These are phyloP conservation scores for Cheilosia urbana DNA, from an alignment of 2,888 invertebrate species.

Conservation along the genomic window DNA sequence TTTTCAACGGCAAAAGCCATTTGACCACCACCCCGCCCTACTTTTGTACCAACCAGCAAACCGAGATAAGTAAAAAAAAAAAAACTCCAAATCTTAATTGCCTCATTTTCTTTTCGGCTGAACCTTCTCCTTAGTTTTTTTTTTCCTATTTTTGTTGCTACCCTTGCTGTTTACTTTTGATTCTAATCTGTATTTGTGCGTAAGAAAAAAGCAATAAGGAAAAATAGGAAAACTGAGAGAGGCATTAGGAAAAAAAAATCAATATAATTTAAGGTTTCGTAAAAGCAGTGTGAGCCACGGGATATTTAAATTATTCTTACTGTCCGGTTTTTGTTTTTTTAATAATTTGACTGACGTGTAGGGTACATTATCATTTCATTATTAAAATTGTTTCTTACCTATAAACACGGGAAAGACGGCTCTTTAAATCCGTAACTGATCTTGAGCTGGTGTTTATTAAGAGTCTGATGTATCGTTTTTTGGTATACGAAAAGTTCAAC, in stretches of 20 bases:
- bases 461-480: too few relatives aligned
- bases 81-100: constrained; percentile 61
- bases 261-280: neutral
- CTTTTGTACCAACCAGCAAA: neutral
- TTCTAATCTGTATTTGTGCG: constrained; percentile 59
- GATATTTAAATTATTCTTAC: too few relatives aligned
- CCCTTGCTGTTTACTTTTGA: constrained; percentile 50
- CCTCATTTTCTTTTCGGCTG: constrained; percentile 68
- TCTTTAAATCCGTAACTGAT: too few relatives aligned
- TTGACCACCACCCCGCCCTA: neutral
- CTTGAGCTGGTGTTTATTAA: too few relatives aligned
- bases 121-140: constrained; percentile 49
- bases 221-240: neutral
- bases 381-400: too few relatives aligned
- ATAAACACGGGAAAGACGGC: too few relatives aligned
- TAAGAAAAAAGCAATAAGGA: constrained; percentile 36
- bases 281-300: neutral
- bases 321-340: too few relatives aligned
- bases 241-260: neutral
- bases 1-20: constrained; percentile 52
- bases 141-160: neutral
- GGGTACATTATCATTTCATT: too few relatives aligned
- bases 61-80: constrained; percentile 44
- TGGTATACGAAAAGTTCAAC: too few relatives aligned
- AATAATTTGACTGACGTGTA: too few relatives aligned